Conservation (phyloP, 2,113 vertebrate genomes). For the Rissa tridactyla region DNA sequence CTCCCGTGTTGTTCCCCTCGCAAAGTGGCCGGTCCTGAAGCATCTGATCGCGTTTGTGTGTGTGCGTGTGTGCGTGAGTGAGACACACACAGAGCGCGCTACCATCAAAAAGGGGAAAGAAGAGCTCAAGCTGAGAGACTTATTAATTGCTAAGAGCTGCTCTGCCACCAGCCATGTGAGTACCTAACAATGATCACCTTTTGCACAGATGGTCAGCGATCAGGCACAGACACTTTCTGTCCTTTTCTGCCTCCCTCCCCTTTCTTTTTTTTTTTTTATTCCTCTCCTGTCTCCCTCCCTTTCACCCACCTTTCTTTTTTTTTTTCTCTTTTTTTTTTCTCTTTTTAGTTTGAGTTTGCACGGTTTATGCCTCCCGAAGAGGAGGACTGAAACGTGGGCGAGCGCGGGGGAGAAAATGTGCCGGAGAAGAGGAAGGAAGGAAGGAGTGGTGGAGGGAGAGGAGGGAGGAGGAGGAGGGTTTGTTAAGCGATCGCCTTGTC, state of each 20-base stretch:
- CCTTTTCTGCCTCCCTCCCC: neutral
- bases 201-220: conserved; percentile 44
- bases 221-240: conserved; percentile 3
- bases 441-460: conserved; percentile 39
- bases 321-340: neutral
- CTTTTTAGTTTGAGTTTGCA: conserved; percentile 17
- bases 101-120: conserved; percentile 41
- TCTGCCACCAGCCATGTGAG: conserved; percentile 76
- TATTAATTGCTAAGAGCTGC: conserved; percentile 58
- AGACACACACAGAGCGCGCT: neutral
- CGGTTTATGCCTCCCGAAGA: conserved; percentile 4
- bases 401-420: conserved; percentile 44
- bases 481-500: conserved; percentile 51
- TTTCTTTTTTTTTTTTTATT: neutral
- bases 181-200: conserved; percentile 65
- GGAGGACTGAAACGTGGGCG: conserved; percentile 26
- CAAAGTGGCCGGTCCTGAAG: conserved; percentile 68
- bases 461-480: neutral
- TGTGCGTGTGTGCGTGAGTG: neutral
- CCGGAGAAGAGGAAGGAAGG: conserved; percentile 24
- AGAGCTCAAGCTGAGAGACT: conserved; percentile 60
- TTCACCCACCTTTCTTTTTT: neutral
- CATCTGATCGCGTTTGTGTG: conserved; percentile 36
- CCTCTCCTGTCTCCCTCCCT: neutral
- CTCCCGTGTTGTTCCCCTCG: conserved; percentile 63